A percentile compares a stretch with the other conserved stretches of the same genome.
Evolutionary conservation across 2,113 vertebrate genomes (phyloP).

Genomic region (Strix aluco): DNA sequence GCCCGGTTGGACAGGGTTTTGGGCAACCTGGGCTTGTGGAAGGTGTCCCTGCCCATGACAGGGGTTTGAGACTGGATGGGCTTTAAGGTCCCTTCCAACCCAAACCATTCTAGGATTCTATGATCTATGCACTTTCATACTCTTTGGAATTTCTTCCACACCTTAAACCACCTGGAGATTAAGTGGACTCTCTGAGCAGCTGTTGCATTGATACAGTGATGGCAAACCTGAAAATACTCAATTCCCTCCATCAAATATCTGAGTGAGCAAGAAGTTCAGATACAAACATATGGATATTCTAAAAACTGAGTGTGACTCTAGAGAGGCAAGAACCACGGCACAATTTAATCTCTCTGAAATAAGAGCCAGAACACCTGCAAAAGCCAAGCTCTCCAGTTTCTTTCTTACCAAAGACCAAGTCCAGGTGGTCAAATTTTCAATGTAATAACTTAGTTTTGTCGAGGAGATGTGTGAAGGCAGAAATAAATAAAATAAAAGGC

Average conservation of each 20-base stretch:
- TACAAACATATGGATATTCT: not conserved
- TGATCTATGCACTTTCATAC: not conserved
- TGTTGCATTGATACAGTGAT: not conserved
- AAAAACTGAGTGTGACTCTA: not conserved
- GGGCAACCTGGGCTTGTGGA: no score
- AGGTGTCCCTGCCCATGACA: no score
- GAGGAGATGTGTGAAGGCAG: not conserved
- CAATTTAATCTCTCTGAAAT: not conserved
- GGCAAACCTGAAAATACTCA: not conserved
- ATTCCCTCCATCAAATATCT: not conserved
- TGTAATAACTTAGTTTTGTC: not conserved
- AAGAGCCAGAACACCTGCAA: not conserved
- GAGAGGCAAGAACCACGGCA: accelerated
- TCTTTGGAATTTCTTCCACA: not conserved
- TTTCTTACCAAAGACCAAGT: not conserved
- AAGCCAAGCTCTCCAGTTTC: not conserved
- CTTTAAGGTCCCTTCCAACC: no score
- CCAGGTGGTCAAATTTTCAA: not conserved
- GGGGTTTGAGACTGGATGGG: no score
- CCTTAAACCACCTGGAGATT: not conserved
- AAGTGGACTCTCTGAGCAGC: not conserved
- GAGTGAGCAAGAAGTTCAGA: not conserved
- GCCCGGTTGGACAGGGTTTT: no score
- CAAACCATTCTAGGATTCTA: no score
- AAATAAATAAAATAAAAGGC: not conserved